A percentile compares a stretch with the other conserved stretches of the same genome.
phyloP scores from a whole-genome alignment of 2,113 vertebrate species.

The Guaruba guarouba region DNA sequence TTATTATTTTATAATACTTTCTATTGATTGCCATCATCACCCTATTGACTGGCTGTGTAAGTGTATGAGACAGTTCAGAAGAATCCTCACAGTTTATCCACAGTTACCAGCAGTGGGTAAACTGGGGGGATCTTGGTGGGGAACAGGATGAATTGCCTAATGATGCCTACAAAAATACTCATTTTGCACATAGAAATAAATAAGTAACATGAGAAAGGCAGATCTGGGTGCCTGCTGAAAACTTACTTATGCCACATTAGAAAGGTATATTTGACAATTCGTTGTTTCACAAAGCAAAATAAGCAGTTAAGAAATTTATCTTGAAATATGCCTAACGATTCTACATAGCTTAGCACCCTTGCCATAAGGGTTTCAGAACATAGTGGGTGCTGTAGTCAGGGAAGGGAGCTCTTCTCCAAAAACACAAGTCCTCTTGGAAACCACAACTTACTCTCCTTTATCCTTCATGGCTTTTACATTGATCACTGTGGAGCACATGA shows the following conservation, averaged over 20 bases:
- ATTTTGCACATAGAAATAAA: neutral
- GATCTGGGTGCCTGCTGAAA: neutral
- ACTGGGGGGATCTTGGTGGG: neutral
- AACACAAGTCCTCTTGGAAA: neutral
- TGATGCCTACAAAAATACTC: neutral
- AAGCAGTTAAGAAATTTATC: neutral
- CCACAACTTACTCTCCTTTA: neutral
- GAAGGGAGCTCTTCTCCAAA: neutral
- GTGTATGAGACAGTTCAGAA: neutral
- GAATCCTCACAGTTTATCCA: neutral
- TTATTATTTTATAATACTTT: conserved; percentile 5
- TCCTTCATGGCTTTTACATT: neutral
- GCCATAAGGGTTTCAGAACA: neutral
- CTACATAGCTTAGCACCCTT: neutral
- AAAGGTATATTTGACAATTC: neutral
- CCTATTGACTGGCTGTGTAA: neutral
- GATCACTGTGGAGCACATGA: rapidly evolving
- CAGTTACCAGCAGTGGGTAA: neutral
- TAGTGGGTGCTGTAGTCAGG: neutral
- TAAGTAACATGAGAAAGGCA: neutral
- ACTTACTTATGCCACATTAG: neutral
- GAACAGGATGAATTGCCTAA: neutral
- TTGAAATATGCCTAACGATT: rapidly evolving
- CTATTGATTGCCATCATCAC: neutral
- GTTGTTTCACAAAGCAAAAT: neutral